Conservation (phyloP, 2,113 vertebrate species). For the Bufo bufo region DNA sequence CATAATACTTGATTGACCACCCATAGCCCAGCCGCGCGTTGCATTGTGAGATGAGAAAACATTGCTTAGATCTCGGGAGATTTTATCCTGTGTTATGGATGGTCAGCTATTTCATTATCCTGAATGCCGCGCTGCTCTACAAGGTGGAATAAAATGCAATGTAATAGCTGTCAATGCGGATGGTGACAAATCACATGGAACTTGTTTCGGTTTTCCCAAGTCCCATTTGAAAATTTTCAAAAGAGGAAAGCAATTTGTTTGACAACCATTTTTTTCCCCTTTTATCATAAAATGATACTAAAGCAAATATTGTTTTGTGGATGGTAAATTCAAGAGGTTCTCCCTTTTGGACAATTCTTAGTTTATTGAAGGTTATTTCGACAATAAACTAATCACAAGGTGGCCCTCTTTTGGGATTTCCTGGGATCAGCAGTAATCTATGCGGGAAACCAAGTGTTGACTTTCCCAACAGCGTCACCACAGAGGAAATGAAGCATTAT, state of each 20-base stretch:
- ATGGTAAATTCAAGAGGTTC: background rate
- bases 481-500: background rate
- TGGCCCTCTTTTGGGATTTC: too few relatives aligned
- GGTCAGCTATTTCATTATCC: slow-evolving; percentile 48
- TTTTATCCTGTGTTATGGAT: slow-evolving; percentile 49
- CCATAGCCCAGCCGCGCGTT: slow-evolving; percentile 14
- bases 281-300: background rate
- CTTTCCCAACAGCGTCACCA: background rate
- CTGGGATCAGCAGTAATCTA: background rate
- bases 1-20: slow-evolving; percentile 53
- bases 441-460: background rate
- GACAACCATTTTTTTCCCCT: background rate
- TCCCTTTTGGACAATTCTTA: background rate
- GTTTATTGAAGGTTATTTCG: background rate
- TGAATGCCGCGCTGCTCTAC: slow-evolving; percentile 1
- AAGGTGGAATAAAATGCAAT: slow-evolving; percentile 41
- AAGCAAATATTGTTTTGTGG: background rate
- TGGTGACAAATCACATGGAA: background rate
- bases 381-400: background rate
- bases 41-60: slow-evolving; percentile 16
- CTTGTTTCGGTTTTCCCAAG: background rate
- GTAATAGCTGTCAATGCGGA: slow-evolving; percentile 46
- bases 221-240: background rate
- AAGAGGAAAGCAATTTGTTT: background rate
- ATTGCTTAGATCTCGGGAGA: slow-evolving; percentile 37